These are phyloP conservation scores for Macrocentrus cingulum DNA, from an alignment of 1,140 invertebrate genomes.

Conservation along the genomic window DNA sequence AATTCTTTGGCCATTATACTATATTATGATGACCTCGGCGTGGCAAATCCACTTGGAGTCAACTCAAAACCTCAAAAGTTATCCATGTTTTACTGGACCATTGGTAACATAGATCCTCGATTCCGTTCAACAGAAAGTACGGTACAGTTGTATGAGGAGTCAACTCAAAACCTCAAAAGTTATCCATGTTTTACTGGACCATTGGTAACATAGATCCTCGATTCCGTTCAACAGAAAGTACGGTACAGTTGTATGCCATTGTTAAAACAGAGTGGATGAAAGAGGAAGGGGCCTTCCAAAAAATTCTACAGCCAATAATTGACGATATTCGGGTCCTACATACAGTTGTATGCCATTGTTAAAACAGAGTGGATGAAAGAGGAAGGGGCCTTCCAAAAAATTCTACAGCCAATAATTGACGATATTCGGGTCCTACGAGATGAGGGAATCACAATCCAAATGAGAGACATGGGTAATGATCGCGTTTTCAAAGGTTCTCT, in stretches of 20 bases:
- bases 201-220: constrained; percentile 28
- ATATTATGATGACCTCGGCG: constrained; percentile 31
- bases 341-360: constrained; percentile 20
- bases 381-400: constrained; percentile 1
- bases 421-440: constrained; percentile 18
- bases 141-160: constrained; percentile 18
- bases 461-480: no score
- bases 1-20: constrained; percentile 29
- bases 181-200: constrained; percentile 33
- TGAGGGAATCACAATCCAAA: no score
- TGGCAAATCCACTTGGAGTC: constrained; percentile 24
- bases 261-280: constrained; percentile 17
- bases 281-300: constrained; percentile 6
- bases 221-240: constrained; percentile 15
- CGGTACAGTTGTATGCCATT: constrained; percentile 19
- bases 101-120: constrained; percentile 28
- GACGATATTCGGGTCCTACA: constrained; percentile 22
- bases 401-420: constrained; percentile 13
- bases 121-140: constrained; percentile 17
- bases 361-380: constrained; percentile 21
- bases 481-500: no score
- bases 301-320: constrained; percentile 14
- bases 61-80: constrained; percentile 24
- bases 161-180: constrained; percentile 23
- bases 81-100: constrained; percentile 32